phyloP scores from a whole-genome alignment of 2,888 invertebrate genomes.

The Cephus rjabovi region DNA sequence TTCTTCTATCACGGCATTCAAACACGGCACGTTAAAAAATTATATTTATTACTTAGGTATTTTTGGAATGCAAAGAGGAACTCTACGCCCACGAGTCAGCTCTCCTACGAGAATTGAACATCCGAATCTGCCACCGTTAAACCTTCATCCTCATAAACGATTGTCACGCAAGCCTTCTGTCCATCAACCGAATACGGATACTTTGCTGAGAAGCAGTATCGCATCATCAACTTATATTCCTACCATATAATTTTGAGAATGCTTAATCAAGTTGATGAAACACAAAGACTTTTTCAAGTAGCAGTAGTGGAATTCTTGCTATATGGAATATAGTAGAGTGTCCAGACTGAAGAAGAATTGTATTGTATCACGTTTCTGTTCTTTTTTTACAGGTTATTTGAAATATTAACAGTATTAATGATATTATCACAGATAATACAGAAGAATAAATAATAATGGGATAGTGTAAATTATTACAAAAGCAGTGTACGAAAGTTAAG shows the following conservation, averaged over 20 bases:
- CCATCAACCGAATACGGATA: constrained; percentile 51
- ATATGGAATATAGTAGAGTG: not conserved
- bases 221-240: constrained; percentile 56
- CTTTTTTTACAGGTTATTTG: not conserved
- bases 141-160: constrained; percentile 71
- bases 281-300: not conserved
- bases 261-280: not conserved
- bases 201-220: constrained; percentile 51
- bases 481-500: not conserved
- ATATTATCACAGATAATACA: not conserved
- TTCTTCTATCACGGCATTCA: not conserved
- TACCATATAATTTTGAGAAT: constrained; percentile 45
- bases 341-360: not conserved
- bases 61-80: constrained; percentile 49
- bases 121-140: constrained; percentile 83
- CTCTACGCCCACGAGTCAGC: constrained; percentile 77
- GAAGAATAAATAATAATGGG: not conserved
- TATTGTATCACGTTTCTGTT: not conserved
- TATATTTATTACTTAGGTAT: constrained; percentile 40
- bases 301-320: not conserved
- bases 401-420: not conserved
- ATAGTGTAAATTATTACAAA: not conserved
- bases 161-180: constrained; percentile 56
- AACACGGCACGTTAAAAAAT: not conserved
- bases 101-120: constrained; percentile 86